phyloP scores from a whole-genome alignment of 2,888 invertebrate genomes.

The Andricus curvator region DNA sequence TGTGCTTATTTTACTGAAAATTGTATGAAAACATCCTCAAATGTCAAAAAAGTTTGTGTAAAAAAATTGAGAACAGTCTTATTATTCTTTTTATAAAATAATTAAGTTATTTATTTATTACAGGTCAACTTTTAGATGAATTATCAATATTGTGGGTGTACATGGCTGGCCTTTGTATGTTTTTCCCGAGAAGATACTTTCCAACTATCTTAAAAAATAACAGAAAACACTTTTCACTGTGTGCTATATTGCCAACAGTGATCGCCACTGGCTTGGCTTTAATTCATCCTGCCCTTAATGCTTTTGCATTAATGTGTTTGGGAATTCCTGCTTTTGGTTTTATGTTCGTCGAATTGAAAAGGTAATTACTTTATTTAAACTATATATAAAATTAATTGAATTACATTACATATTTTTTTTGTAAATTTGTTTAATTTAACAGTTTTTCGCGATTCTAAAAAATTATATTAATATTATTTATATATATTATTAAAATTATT shows the following conservation, averaged over 20 bases:
- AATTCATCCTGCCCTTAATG: constrained; percentile 89
- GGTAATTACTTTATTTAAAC: constrained; percentile 78
- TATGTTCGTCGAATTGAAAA: constrained; percentile 84
- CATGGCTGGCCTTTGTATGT: constrained; percentile 88
- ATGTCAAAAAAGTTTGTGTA: too few relatives aligned
- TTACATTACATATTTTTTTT: too few relatives aligned
- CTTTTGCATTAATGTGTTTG: constrained; percentile 89
- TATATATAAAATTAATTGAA: too few relatives aligned
- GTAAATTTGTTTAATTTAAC: too few relatives aligned
- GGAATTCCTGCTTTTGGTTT: constrained; percentile 85
- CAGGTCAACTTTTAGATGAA: constrained; percentile 90
- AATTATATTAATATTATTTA: too few relatives aligned
- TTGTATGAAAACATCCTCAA: too few relatives aligned
- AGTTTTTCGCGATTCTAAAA: too few relatives aligned
- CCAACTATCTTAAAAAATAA: constrained; percentile 84
- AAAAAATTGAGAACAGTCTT: too few relatives aligned
- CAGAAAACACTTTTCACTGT: constrained; percentile 83
- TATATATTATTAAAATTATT: too few relatives aligned
- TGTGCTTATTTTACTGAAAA: too few relatives aligned
- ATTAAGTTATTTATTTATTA: constrained; percentile 55
- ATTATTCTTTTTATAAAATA: too few relatives aligned
- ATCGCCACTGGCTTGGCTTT: constrained; percentile 85
- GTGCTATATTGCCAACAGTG: constrained; percentile 82
- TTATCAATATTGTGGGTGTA: constrained; percentile 91
- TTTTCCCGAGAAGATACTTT: constrained; percentile 85